Conservation (phyloP, 2,888 invertebrate species). For the Metellina segmentata region DNA sequence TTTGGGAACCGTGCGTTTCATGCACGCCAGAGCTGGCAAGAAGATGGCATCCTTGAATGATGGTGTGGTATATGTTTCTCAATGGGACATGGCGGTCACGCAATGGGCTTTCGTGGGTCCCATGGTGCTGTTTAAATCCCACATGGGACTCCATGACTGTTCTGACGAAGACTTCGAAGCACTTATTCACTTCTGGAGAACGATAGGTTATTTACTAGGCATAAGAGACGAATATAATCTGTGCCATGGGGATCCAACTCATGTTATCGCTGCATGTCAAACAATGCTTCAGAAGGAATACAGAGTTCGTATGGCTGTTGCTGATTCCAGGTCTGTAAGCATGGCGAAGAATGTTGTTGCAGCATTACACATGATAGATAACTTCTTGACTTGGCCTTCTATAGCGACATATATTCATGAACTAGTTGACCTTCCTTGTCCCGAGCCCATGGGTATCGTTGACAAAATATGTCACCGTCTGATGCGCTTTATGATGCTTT, state of each 20-base stretch:
- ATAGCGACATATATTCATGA: conserved; percentile 57
- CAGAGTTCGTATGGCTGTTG: conserved; percentile 6
- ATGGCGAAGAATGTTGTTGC: conserved; percentile 57
- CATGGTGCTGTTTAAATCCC: conserved; percentile 84
- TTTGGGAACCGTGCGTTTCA: conserved; percentile 51
- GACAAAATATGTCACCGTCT: conserved; percentile 41
- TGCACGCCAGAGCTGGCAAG: conserved; percentile 76
- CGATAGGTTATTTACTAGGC: conserved; percentile 90
- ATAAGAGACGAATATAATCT: conserved; percentile 85
- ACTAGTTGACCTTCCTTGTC: conserved; percentile 46
- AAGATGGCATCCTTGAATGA: conserved; percentile 59
- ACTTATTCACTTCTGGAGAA: conserved; percentile 91
- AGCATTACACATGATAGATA: conserved; percentile 43
- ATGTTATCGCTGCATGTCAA: conserved; percentile 57
- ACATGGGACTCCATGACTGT: conserved; percentile 84
- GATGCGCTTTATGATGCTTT: conserved; percentile 38
- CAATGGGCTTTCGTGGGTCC: conserved; percentile 94
- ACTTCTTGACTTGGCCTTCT: conserved; percentile 48
- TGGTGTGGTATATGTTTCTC: conserved; percentile 84
- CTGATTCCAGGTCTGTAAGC: conserved; percentile 44
- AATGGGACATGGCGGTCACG: conserved; percentile 91
- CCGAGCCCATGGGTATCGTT: conserved; percentile 24
- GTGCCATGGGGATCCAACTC: conserved; percentile 68
- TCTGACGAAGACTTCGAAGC: conserved; percentile 86
- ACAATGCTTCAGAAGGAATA: conserved; percentile 62